These are phyloP conservation scores for Epinephelus malabaricus DNA, from an alignment of 2,797 vertebrate species.

Conservation along the genomic window DNA sequence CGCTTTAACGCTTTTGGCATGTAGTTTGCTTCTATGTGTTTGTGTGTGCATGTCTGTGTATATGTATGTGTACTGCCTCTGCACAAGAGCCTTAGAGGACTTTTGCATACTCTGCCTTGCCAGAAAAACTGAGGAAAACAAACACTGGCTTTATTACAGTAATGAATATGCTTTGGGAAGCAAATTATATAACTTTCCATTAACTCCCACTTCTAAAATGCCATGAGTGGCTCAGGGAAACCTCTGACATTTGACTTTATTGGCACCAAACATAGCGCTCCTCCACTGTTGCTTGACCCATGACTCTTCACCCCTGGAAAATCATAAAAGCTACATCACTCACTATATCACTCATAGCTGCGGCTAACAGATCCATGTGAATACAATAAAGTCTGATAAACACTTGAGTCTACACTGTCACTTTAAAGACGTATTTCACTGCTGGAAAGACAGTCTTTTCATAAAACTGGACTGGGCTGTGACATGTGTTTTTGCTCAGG, in stretches of 20 bases:
- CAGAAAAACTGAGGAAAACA: constrained; percentile 73
- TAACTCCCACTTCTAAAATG: constrained; percentile 64
- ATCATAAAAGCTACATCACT: constrained; percentile 16
- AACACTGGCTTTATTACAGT: constrained; percentile 77
- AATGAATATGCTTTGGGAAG: constrained; percentile 78
- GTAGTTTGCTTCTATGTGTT: constrained; percentile 28
- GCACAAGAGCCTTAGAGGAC: constrained; percentile 54
- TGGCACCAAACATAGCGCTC: constrained; percentile 56
- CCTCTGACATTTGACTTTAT: constrained; percentile 78
- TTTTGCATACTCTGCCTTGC: constrained; percentile 47
- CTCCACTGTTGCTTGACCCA: constrained; percentile 32
- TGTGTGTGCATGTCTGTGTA: constrained; percentile 33
- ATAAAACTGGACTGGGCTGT: no score
- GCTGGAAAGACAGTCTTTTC: no score
- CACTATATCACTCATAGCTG: constrained; percentile 7
- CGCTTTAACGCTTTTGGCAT: constrained; percentile 50
- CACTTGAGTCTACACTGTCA: constrained; percentile 44
- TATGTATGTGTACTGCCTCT: constrained; percentile 48
- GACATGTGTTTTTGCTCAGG: no score
- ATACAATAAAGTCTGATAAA: constrained; percentile 36
- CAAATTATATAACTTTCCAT: constrained; percentile 74
- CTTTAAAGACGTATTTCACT: background rate
- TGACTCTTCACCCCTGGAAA: constrained; percentile 52
- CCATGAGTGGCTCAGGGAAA: constrained; percentile 77
- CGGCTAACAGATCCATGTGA: constrained; percentile 19